These are phyloP conservation scores for Panzeria rudis DNA, from an alignment of 2,888 invertebrate genomes.

Conservation along the genomic window DNA sequence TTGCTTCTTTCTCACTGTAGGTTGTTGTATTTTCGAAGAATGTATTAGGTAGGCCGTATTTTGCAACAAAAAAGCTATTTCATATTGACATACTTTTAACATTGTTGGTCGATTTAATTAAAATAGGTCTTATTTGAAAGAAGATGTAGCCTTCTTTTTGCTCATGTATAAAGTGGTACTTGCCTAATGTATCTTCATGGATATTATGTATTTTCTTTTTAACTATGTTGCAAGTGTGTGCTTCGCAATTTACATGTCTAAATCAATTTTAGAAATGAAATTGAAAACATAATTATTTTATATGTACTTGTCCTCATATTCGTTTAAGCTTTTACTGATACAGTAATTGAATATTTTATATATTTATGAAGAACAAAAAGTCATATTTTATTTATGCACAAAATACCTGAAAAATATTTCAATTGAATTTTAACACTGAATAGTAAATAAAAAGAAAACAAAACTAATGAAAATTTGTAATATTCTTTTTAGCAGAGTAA, in stretches of 20 bases:
- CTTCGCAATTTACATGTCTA: slow-evolving; percentile 19
- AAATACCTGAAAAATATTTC: slow-evolving; percentile 38
- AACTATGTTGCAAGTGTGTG: background rate
- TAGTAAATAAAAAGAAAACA: background rate
- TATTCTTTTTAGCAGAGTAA: too few species aligned
- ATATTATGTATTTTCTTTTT: background rate
- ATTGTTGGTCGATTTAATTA: too few species aligned
- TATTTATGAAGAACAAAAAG: slow-evolving; percentile 43
- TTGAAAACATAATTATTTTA: slow-evolving; percentile 45
- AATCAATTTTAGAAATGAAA: slow-evolving; percentile 45
- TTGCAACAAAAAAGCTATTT: too few species aligned
- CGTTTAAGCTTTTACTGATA: slow-evolving; percentile 39
- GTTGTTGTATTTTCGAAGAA: too few species aligned
- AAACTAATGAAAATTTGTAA: background rate
- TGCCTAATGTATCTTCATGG: slow-evolving; percentile 11
- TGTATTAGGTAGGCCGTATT: too few species aligned
- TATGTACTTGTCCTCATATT: background rate
- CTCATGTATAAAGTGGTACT: background rate
- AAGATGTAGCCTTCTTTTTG: too few species aligned
- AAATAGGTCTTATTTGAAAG: too few species aligned
- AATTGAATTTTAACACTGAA: background rate
- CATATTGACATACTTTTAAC: too few species aligned
- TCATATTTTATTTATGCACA: slow-evolving; percentile 40
- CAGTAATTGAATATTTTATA: slow-evolving; percentile 53
- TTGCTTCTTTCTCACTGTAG: too few species aligned